A percentile compares a stretch with the other conserved stretches of the same genome.
These are phyloP conservation scores for Macrosoma leucophasiata DNA, from an alignment of 2,888 invertebrate species.

Conservation along the genomic window DNA sequence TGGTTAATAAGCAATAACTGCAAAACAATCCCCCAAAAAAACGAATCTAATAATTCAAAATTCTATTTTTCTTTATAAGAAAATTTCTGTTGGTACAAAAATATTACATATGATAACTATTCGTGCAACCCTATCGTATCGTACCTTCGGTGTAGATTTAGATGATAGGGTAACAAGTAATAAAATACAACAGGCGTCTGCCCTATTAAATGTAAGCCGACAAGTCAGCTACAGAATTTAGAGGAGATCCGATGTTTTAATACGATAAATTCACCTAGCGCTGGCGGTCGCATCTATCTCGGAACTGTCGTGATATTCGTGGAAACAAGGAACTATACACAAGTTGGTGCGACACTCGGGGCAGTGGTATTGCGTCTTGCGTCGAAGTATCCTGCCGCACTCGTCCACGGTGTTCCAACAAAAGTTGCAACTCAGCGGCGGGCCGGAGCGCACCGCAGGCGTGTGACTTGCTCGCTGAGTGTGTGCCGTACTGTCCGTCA, in stretches of 20 bases:
- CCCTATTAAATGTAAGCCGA: no score
- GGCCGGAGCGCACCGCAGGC: slow-evolving; percentile 87
- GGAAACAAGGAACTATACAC: slow-evolving; percentile 93
- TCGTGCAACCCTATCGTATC: no score
- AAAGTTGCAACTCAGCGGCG: slow-evolving; percentile 90
- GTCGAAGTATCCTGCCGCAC: slow-evolving; percentile 85
- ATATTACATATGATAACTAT: no score
- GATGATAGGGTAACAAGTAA: no score
- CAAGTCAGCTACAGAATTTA: no score
- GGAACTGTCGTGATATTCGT: slow-evolving; percentile 84
- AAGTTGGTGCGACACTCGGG: slow-evolving; percentile 92
- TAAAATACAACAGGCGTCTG: no score
- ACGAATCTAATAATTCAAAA: no score
- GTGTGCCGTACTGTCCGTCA: slow-evolving; percentile 28
- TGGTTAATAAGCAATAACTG: no score
- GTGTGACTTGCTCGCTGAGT: slow-evolving; percentile 84
- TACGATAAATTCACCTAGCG: slow-evolving; percentile 35
- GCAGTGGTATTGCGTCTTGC: slow-evolving; percentile 93
- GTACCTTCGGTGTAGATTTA: no score
- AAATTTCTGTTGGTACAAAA: no score
- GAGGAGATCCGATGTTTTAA: background rate
- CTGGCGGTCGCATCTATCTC: slow-evolving; percentile 32
- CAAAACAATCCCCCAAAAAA: no score
- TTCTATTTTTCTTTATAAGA: no score
- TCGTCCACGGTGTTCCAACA: slow-evolving; percentile 94